A percentile compares a stretch with the other conserved stretches of the same genome.
These are phyloP conservation scores for Matsumyia berberina DNA, from an alignment of 2,888 invertebrate genomes.

Conservation along the genomic window DNA sequence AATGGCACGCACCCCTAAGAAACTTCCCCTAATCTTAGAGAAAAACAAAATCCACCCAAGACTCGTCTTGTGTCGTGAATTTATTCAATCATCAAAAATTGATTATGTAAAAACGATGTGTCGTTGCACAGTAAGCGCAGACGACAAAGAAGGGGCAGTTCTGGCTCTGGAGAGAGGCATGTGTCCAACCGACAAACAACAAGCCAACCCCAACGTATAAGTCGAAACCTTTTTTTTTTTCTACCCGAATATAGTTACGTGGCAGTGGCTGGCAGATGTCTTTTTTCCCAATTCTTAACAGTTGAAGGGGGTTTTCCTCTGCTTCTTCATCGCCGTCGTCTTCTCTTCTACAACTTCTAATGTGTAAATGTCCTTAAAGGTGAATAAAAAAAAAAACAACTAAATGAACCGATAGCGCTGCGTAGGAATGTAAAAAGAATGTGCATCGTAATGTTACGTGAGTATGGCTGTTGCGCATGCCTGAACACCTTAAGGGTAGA, in stretches of 20 bases:
- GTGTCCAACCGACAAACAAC: conserved; percentile 67
- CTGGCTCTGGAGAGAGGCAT: conserved; percentile 41
- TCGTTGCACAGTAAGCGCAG: conserved; percentile 52
- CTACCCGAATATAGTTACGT: conserved; percentile 39
- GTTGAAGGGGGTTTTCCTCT: conserved; percentile 30
- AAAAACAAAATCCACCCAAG: conserved; percentile 64
- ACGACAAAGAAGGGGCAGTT: conserved; percentile 39
- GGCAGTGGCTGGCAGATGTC: conserved; percentile 69
- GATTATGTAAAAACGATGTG: conserved; percentile 69
- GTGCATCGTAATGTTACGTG: conserved; percentile 61
- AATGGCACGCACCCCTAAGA: conserved; percentile 73
- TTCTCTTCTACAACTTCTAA: conserved; percentile 19
- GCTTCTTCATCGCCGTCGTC: conserved; percentile 26
- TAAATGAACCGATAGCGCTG: conserved; percentile 19
- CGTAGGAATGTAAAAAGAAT: conserved; percentile 39
- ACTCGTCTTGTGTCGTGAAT: conserved; percentile 60
- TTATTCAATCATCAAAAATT: conserved; percentile 74
- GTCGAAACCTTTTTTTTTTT: conserved; percentile 54
- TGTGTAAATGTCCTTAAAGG: conserved; percentile 72
- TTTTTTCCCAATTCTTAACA: conserved; percentile 31
- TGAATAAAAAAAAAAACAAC: no score
- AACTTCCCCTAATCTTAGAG: conserved; percentile 70
- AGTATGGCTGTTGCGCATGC: conserved; percentile 67
- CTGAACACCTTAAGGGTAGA: conserved; percentile 67
- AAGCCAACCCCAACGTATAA: conserved; percentile 56